Percentiles rank a stretch among this genome's conserved stretches.
Evolutionary conservation across 2,797 vertebrate species (phyloP).

Genomic region (Myiothlypis coronata): DNA sequence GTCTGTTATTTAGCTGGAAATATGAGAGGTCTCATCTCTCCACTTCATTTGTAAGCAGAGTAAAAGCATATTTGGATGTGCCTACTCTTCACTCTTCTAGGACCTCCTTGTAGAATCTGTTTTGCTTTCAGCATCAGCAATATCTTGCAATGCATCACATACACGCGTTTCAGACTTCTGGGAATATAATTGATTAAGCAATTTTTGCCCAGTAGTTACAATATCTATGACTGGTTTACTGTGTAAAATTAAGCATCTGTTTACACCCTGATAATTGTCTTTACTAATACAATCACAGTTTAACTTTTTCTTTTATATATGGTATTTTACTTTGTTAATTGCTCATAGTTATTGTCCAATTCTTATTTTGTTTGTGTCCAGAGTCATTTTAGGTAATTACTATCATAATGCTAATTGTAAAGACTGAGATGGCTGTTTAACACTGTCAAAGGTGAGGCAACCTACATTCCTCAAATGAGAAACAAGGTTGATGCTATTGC

Average conservation of each 20-base stretch:
- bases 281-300: not conserved
- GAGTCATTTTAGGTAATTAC: not conserved
- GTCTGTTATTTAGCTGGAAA: not conserved
- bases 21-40: not conserved
- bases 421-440: not conserved
- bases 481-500: not conserved
- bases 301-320: not conserved
- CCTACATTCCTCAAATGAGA: not conserved
- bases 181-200: not conserved
- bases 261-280: not conserved
- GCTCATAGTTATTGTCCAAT: not conserved
- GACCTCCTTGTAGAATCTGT: not conserved
- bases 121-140: not conserved
- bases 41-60: not conserved
- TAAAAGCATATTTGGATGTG: not conserved
- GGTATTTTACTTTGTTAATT: not conserved
- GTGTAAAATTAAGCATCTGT: not conserved
- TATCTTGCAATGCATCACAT: rapidly evolving
- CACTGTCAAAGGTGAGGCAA: not conserved
- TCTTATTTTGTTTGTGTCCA: not conserved
- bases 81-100: not conserved
- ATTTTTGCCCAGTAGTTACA: not conserved
- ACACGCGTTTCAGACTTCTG: not conserved
- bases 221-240: not conserved
- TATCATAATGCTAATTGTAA: not conserved